These are phyloP conservation scores for Lithosia quadra DNA, from an alignment of 2,888 invertebrate species.

Conservation along the genomic window DNA sequence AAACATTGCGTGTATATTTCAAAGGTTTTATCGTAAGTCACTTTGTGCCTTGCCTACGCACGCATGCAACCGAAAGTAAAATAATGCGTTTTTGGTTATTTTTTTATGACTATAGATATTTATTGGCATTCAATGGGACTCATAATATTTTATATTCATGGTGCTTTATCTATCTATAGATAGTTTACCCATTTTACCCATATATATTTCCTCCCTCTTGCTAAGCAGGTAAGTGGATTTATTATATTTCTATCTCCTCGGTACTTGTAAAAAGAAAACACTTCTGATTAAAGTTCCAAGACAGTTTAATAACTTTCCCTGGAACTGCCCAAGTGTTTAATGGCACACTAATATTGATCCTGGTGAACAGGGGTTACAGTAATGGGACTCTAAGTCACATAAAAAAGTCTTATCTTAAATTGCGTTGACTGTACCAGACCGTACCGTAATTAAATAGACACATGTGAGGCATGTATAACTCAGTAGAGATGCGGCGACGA, in stretches of 20 bases:
- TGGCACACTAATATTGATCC: not conserved
- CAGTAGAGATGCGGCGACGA: constrained; percentile 68
- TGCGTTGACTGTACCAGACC: constrained; percentile 5
- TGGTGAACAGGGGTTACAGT: not conserved
- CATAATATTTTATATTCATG: no score
- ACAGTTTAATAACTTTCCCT: no score
- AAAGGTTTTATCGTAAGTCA: constrained; percentile 51
- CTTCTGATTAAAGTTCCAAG: not conserved
- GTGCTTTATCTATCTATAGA: no score
- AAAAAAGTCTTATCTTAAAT: not conserved
- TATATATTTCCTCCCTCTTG: no score
- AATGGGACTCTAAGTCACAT: not conserved
- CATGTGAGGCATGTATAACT: constrained; percentile 64
- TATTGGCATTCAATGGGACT: no score
- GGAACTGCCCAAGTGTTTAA: not conserved
- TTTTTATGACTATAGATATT: no score
- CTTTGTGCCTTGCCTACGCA: not conserved
- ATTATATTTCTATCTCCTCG: no score
- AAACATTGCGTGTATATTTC: constrained; percentile 44
- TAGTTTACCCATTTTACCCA: no score
- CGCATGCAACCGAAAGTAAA: not conserved
- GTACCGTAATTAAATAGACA: constrained; percentile 47
- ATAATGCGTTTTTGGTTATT: not conserved
- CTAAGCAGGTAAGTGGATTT: no score
- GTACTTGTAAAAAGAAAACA: not conserved